Base-by-base conservation (phyloP, 2,888 invertebrate genomes). In the Apodemia zela region DNA sequence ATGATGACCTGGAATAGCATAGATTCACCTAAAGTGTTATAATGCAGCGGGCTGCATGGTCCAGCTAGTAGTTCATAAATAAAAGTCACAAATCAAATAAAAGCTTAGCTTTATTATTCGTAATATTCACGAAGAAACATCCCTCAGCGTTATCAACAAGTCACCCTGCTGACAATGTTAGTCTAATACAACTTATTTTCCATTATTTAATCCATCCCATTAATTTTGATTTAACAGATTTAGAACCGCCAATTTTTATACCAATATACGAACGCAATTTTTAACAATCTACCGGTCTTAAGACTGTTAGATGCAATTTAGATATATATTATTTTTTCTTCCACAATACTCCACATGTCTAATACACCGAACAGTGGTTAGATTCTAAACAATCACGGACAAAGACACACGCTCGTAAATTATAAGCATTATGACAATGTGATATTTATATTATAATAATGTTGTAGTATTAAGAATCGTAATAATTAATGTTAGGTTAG, bases 61-160 rank as follows among this genome's bases (percentile, higher is more conserved):
- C n/a, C n/a, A n/a, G n/a, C n/a, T n/a, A n/a, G 8, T 3, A 13
- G 2, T 38, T 13, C 3, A 38, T 38, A 62, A 62, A 62, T 62
- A 58, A 62, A 54, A 62, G 58, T 49, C 62, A 8, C 29, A 58
- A 29, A 45, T 94, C 94, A 94, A 94, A 94, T 94, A 94, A 94
- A 94, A 94, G 94, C 94, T 94, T 94, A 94, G 94, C 94, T 94
- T 94, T 94, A 94, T 94, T 94, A 94, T 93, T 94, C 93, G 93
- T 94, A 93, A 92, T 93, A 94, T 93, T 94, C 92, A 94, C 89
- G 92, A 93, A 94, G 89, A 92, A 92, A 92, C 92, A 89, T 88
- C 85, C 88, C 86, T 89, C 87, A 85, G 84, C 82, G 72, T 81
- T 84, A 84, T 81, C 85, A 89, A 91, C 90, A 89, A 84, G 83